Evolutionary conservation across 2,888 invertebrate species (phyloP).

Genomic region (Metalampra italica): DNA sequence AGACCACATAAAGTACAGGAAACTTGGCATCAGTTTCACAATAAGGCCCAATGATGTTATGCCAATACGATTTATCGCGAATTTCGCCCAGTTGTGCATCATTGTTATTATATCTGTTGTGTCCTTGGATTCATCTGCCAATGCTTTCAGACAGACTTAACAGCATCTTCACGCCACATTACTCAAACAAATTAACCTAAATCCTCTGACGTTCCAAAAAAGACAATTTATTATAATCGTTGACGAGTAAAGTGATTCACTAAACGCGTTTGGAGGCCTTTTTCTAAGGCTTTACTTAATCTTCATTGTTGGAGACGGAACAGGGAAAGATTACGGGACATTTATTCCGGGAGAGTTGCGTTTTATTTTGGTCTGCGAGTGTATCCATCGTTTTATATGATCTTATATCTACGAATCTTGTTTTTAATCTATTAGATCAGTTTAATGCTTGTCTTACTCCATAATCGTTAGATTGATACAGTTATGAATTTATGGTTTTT

Average conservation of each 20-base stretch:
- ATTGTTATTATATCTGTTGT: too few relatives aligned
- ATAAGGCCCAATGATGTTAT: too few relatives aligned
- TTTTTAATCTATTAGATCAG: too few relatives aligned
- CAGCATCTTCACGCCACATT: not conserved
- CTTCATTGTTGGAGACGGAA: slow-evolving; percentile 9
- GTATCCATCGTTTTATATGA: not conserved
- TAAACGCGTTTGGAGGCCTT: slow-evolving; percentile 9
- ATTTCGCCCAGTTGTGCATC: too few relatives aligned
- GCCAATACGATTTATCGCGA: too few relatives aligned
- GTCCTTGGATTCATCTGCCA: too few relatives aligned
- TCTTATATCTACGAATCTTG: not conserved
- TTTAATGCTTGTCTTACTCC: too few relatives aligned
- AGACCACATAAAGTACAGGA: too few relatives aligned
- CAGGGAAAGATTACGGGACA: slow-evolving; percentile 4
- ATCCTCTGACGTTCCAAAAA: slow-evolving; percentile 1
- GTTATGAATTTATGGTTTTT: too few relatives aligned
- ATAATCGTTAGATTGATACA: too few relatives aligned
- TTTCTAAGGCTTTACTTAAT: slow-evolving; percentile 17
- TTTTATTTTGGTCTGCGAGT: not conserved
- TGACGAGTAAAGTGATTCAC: slow-evolving; percentile 13
- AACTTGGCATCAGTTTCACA: too few relatives aligned
- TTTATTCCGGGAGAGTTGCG: not conserved
- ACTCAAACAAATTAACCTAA: not conserved
- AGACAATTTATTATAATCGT: slow-evolving; percentile 15
- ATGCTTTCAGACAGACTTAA: not conserved